Evolutionary conservation across 2,113 vertebrate genomes (phyloP).

Genomic region (Megaceryle torquata): DNA sequence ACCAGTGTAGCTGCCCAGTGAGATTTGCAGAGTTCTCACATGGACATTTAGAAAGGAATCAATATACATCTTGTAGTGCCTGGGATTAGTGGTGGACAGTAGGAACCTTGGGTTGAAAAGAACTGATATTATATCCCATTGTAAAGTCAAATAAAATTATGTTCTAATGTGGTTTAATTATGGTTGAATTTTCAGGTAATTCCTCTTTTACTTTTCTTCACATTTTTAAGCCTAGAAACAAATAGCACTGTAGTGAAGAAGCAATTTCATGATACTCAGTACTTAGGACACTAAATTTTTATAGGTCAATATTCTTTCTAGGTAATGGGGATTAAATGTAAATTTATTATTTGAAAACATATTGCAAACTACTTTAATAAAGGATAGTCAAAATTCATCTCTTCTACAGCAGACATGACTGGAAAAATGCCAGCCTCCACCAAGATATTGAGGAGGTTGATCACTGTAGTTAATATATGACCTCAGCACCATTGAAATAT

Average conservation of each 20-base stretch:
- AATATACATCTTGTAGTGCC: not conserved
- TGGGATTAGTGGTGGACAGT: not conserved
- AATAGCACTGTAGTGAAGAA: not conserved
- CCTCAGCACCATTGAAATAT: not conserved
- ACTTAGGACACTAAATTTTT: not conserved
- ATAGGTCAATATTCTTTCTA: not conserved
- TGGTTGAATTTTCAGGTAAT: not conserved
- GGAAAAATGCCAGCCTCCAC: not conserved
- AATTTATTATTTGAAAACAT: not conserved
- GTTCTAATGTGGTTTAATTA: not conserved
- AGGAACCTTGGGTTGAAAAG: not conserved
- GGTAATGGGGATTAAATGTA: not conserved
- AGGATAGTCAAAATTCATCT: not conserved
- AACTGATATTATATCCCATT: not conserved
- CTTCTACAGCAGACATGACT: not conserved
- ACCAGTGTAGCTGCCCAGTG: not conserved
- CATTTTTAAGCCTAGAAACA: not conserved
- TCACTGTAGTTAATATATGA: not conserved
- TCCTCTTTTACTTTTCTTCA: not conserved
- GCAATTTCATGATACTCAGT: not conserved
- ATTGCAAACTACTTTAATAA: not conserved
- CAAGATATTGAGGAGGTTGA: not conserved
- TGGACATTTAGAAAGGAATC: not conserved
- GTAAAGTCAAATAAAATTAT: not conserved
- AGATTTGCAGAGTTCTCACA: not conserved